Evolutionary conservation across 2,888 invertebrate species (phyloP), one percentile per base, ranked within the genome.

Genomic region (Lasioglossum calceatum): DNA sequence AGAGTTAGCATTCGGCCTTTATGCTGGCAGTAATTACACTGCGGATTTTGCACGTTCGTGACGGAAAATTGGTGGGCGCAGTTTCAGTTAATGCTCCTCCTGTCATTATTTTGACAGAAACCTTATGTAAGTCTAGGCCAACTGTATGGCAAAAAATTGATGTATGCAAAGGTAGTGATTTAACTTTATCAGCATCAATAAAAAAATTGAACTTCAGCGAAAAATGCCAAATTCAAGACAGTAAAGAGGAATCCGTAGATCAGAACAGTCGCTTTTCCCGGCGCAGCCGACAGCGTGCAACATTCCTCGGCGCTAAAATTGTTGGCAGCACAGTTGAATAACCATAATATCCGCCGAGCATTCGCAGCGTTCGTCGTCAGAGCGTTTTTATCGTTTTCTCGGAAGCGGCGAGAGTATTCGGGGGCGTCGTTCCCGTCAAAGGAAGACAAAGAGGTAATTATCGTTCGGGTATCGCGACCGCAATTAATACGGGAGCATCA

Each of bases 381-480:
- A 10, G 27, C 61, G 61, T 61, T 61, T 61, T 27, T 61, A 61
- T 61, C 61, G 61, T 27, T 61, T 67, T 67, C 67, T 67, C 36
- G 32, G 36, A 36, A 67, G 67, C 67, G 32, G 16, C 67, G 36
- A n/a, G 77, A 76, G 42, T 77, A 81, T 73, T 71, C 82, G 79
- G 72, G 67, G 50, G 19, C 74, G 79, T 74, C 77, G 77, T 75
- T 64, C 67, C 32, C 82, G 73, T 72, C 32, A n/a, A 64, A 86
- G 78, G 32, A 82, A 76, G 75, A 86, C 88, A 85, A 86, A 86
- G 89, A 74, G 61, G 74, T 84, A 85, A 90, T 90, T 87, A 91
- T 90, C 74, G 64, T 39, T 61, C n/a, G 75, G 64, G 72, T 81
- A 81, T 77, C 86, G 84, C 75, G 71, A 54, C 72, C 75, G 64